A percentile compares a stretch with the other conserved stretches of the same genome.
phyloP scores from a whole-genome alignment of 2,113 vertebrate species.

The Crypturellus undulatus region DNA sequence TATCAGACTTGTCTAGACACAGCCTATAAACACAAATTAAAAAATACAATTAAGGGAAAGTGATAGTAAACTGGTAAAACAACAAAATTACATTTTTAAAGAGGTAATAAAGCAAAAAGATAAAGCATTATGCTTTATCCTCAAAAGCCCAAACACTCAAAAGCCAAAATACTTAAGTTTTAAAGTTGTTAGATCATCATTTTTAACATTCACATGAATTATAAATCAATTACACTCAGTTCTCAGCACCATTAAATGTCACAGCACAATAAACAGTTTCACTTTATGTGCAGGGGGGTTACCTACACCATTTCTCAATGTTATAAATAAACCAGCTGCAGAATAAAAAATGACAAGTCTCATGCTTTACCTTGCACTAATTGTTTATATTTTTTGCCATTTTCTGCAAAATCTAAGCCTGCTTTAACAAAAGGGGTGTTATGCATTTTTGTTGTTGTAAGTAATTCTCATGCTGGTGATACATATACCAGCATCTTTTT shows the following conservation, averaged over 20 bases:
- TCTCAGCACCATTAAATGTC: conserved; percentile 1
- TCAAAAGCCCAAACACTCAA: not conserved
- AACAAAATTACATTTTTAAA: conserved; percentile 53
- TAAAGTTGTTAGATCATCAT: conserved; percentile 2
- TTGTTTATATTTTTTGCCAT: not conserved
- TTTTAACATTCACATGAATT: conserved; percentile 58
- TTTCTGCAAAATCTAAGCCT: conserved; percentile 1
- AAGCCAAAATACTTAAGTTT: not conserved
- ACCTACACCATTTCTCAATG: not conserved
- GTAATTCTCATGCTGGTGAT: not conserved
- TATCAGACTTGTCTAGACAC: conserved; percentile 46
- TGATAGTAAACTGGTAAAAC: conserved; percentile 23
- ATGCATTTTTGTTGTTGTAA: not conserved
- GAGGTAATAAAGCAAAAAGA: conserved; percentile 54
- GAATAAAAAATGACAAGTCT: not conserved
- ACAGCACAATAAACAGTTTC: conserved; percentile 8
- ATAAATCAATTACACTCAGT: conserved; percentile 56
- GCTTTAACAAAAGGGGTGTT: not conserved
- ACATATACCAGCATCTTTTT: not conserved
- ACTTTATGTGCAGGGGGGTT: conserved; percentile 7
- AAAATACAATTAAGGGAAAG: conserved; percentile 54
- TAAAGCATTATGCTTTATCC: not conserved
- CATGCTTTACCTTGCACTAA: not conserved
- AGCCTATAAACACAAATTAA: conserved; percentile 22
- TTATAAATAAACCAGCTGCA: not conserved